Base-by-base conservation (phyloP, 2,113 vertebrate genomes). In the Nestor notabilis region DNA sequence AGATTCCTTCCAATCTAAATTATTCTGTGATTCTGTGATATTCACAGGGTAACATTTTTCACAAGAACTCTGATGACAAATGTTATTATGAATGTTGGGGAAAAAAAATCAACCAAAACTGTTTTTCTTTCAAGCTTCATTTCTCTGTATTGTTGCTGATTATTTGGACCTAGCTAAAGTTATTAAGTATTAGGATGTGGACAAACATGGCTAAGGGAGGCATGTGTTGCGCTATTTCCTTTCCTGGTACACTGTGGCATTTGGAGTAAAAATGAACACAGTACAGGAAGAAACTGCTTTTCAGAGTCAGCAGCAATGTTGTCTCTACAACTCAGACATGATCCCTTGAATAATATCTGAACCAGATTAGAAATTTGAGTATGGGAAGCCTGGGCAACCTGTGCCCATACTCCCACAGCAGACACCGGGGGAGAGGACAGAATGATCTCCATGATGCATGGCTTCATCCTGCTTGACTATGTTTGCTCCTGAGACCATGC, bases 171-270 rank as follows among this genome's bases (percentile, higher is more conserved):
- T 2, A 13, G n/a, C 23, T 20, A 35, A 87, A 43, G 23, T 35
- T 3, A 1, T 11, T 8, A 64, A 72, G 72, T 68, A 29, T 7
- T 63, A 77, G 77, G 47, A 37, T 18, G 37, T 17, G 37, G 27
- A n/a, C 63, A 69, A 69, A 60, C n/a, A 41, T 6, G 56, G 5
- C 24, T 23, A 14, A 35, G 25, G 68, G 39, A 68, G 31, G 5
- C 0, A 0, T 2, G 16, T 44, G 16, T 5, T 79, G 3, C 24
- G 6, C 35, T 60, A 0, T 43, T 69, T 21, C 39, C 28, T 82
- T 65, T 31, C 25, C 35, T 61, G 29, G 17, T 66, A 24, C 18
- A 35, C 23, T 35, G 55, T 74, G 66, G 6, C 16, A 11, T 61
- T 82, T n/a, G 18, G 46, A 43, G 9, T 29, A 61, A 75, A 70